Conservation (phyloP, 2,113 vertebrate genomes). For the Eptesicus fuscus region DNA sequence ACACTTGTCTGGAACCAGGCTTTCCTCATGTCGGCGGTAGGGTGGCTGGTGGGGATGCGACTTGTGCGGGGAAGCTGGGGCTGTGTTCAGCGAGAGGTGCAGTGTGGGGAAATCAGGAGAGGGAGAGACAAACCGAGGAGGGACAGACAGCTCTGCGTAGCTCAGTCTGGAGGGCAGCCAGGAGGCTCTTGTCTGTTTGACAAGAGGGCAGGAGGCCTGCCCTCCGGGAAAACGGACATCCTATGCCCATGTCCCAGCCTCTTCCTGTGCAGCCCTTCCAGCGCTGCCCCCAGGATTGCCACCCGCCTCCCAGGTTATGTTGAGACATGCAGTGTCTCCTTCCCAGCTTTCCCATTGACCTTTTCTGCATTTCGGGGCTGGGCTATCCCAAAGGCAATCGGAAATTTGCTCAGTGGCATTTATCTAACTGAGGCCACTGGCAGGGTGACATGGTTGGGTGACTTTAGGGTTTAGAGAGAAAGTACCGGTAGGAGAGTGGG, state of each 20-base stretch:
- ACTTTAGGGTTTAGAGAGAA: neutral
- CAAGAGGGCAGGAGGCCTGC: too few relatives aligned
- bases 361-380: conserved; percentile 14
- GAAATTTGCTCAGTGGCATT: conserved; percentile 45
- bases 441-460: neutral
- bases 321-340: neutral
- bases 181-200: neutral
- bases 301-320: neutral
- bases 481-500: neutral
- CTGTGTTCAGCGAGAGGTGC: neutral
- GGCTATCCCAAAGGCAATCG: neutral
- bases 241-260: neutral
- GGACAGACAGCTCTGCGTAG: neutral
- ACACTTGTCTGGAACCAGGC: neutral
- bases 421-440: neutral
- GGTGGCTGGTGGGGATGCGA: neutral
- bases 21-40: conserved; percentile 8
- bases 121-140: neutral
- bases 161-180: neutral
- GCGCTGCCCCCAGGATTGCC: neutral
- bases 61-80: neutral
- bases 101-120: accelerated
- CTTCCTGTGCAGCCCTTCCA: neutral
- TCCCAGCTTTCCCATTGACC: neutral
- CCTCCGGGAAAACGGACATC: neutral